Evolutionary conservation across 2,888 invertebrate genomes (phyloP), one percentile per base, ranked within the genome.

Genomic region (Chymomyza caudatula): DNA sequence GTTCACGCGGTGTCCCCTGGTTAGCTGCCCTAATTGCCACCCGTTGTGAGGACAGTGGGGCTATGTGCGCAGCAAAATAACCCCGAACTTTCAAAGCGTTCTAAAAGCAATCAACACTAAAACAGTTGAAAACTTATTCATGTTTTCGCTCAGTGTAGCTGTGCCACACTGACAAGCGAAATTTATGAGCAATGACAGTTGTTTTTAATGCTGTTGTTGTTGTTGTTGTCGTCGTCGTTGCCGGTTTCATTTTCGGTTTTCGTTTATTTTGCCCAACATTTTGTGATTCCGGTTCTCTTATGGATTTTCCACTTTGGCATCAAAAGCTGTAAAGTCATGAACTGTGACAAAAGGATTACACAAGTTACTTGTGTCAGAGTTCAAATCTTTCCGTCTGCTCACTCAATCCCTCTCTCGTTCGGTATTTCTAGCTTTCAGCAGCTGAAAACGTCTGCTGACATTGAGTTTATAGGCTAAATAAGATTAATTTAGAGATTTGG

Each of bases 291-390:
- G 37, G 19, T 47, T 47, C 19, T 54, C 51, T 5, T n/a, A 4
- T 61, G 58, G 55, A 25, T 44, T 63, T 57, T 17, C 19, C 53
- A 63, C 52, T 67, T 47, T 47, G 23, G 5, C 53, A 23, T 42
- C 29, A 11, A 72, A 84, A 77, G 70, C 72, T 74, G 82, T 61
- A 69, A 65, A 86, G 85, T 86, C 86, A 78, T 74, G 79, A 73
- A 65, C 73, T 78, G 86, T 86, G 86, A 77, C 82, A 86, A 82
- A 85, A 73, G 82, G 82, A 85, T 82, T 82, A 86, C 86, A 69
- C 61, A 73, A 78, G 85, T 81, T 78, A 76, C 82, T 70, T 69
- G 59, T 67, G 68, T 66, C 49, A 37, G 22, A 22, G 52, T 52
- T 52, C 22, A 19, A 11, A 37, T 37, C 29, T 37, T 11, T 6